These are phyloP conservation scores for Conistra vaccinii DNA, from an alignment of 2,888 invertebrate genomes.

Conservation along the genomic window DNA sequence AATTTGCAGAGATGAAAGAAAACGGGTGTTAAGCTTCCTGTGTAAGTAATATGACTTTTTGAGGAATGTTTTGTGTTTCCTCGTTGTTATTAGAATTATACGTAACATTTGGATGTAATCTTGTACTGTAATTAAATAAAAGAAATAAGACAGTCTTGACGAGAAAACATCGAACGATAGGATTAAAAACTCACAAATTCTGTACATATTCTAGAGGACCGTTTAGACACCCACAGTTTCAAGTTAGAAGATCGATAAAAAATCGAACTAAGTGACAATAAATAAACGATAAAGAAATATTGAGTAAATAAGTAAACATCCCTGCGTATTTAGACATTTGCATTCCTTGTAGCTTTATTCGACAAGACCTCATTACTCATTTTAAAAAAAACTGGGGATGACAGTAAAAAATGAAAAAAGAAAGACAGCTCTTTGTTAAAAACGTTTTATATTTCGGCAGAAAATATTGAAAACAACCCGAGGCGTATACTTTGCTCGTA, in stretches of 20 bases:
- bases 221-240: not conserved
- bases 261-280: conserved; percentile 17
- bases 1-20: conserved; percentile 52
- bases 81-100: not conserved
- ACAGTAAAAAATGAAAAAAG: conserved; percentile 63
- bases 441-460: conserved; percentile 61
- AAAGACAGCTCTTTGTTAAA: conserved; percentile 59
- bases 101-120: not conserved
- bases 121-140: not conserved
- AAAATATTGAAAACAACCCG: conserved; percentile 64
- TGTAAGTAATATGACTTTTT: conserved; percentile 26
- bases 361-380: conserved; percentile 65
- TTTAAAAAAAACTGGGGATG: conserved; percentile 58
- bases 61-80: conserved; percentile 21
- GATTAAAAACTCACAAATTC: not conserved
- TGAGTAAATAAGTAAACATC: conserved; percentile 34
- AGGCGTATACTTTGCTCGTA: conserved; percentile 61
- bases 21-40: conserved; percentile 34
- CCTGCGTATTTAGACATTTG: conserved; percentile 35
- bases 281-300: conserved; percentile 31
- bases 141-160: not conserved
- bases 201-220: not conserved
- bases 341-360: conserved; percentile 56
- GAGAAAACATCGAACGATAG: not conserved
- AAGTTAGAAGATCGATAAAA: conserved; percentile 21